Percentiles rank a stretch among this genome's conserved stretches.
Evolutionary conservation across 1,140 invertebrate species (phyloP).

Genomic region (Drosophila funebris): DNA sequence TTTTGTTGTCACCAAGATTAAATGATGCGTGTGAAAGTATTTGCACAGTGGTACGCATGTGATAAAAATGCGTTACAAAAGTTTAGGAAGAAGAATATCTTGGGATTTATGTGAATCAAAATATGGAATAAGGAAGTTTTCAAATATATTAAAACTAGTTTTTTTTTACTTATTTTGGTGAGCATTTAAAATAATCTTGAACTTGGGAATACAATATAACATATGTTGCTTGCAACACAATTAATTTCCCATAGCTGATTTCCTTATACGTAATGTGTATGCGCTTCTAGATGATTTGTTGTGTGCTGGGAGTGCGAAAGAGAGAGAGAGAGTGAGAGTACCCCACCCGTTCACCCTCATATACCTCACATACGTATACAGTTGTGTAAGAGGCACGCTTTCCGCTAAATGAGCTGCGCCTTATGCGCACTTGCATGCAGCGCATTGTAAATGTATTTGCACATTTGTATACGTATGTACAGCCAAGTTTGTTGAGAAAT

Average conservation of each 20-base stretch:
- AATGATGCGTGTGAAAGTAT: constrained; percentile 40
- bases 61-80: background rate
- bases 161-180: too few species aligned
- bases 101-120: too few species aligned
- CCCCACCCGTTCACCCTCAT: background rate
- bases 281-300: constrained; percentile 10
- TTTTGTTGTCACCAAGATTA: background rate
- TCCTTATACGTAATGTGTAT: constrained; percentile 26
- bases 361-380: background rate
- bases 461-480: background rate
- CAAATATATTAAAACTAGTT: too few species aligned
- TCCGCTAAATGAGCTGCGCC: constrained; percentile 66
- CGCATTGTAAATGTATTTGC: constrained; percentile 1
- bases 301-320: background rate
- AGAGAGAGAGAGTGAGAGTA: background rate
- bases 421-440: constrained; percentile 58
- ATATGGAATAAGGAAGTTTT: too few species aligned
- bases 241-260: constrained; percentile 12
- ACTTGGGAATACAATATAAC: background rate
- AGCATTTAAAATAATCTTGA: background rate
- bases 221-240: background rate
- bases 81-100: background rate
- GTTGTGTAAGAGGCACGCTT: constrained; percentile 70
- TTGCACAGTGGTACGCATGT: constrained; percentile 27
- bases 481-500: constrained; percentile 27